phyloP scores from a whole-genome alignment of 2,113 vertebrate species.

The Diphyllodes magnificus region DNA sequence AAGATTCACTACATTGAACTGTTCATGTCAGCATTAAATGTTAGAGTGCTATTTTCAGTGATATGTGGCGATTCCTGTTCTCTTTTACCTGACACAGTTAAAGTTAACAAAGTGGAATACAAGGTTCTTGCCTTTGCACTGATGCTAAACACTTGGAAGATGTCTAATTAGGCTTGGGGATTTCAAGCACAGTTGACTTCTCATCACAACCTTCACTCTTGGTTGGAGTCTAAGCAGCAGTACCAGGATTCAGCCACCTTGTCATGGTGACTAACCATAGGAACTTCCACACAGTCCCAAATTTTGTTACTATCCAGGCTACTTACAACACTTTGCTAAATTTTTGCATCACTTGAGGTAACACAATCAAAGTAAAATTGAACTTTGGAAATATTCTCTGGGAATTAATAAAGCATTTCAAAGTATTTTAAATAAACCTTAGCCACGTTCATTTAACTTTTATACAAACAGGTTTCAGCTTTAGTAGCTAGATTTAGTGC shows the following conservation, averaged over 20 bases:
- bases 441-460: neutral
- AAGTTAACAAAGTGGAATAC: neutral
- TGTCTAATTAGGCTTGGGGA: neutral
- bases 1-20: neutral
- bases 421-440: neutral
- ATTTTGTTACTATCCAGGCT: neutral
- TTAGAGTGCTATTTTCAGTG: neutral
- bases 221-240: neutral
- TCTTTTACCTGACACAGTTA: neutral
- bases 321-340: neutral
- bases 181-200: neutral
- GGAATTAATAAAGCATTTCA: neutral
- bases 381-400: neutral
- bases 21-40: neutral
- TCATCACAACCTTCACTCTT: neutral
- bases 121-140: neutral
- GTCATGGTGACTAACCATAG: neutral
- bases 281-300: neutral
- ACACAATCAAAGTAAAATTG: neutral
- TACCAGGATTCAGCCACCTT: neutral
- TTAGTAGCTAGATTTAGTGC: neutral
- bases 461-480: neutral
- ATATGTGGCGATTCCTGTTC: rapidly evolving
- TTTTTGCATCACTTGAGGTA: neutral
- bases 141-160: neutral